Base-by-base conservation (phyloP, 2,113 vertebrate species). In the Apteryx owenii region DNA sequence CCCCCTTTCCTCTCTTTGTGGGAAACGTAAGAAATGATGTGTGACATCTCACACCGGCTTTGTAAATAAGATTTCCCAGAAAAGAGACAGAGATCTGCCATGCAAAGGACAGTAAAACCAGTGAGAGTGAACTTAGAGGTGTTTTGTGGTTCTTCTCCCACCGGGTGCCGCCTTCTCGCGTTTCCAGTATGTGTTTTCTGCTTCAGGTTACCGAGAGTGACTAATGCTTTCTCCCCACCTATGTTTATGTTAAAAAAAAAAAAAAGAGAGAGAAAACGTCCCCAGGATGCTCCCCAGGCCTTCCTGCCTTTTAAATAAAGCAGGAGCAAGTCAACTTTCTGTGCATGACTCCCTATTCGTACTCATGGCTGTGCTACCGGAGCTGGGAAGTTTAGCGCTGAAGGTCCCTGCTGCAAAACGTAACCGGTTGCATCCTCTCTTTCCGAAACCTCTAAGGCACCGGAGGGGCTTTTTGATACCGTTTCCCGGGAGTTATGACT, bases 261-360 rank as follows among this genome's bases (percentile, higher is more conserved):
- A 9, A 15, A 25, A 31, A 12, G 17, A 3, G 7, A 16, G 9
- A 4, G 7, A 3, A 5, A 6, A 20, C 5, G 20, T 60, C 29
- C 25, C 8, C 26, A 26, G 20, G 53, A 48, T 69, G 48, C 54
- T 69, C 18, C 46, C 36, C 19, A 29, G 68, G n/a, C 12, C 29
- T 48, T 16, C 19, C 14, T 42, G 40, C 12, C 18, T n/a, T 70
- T 81, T 54, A 66, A 77, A 14, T 48, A 38, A 33, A 66, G 29
- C 51, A 54, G 40, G 23, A 88, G 26, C 22, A 72, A 38, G 71
- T 54, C 26, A 60, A 25, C 0, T 2, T 10, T 44, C 25, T 54
- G 40, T 31, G n/a, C 25, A 48, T 33, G 22, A 6, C 65, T 72
- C 25, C 53, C 33, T 25, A 15, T 21, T 48, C 56, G 28, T 72